phyloP scores from a whole-genome alignment of 1,140 invertebrate species.

The Bombus huntii region DNA sequence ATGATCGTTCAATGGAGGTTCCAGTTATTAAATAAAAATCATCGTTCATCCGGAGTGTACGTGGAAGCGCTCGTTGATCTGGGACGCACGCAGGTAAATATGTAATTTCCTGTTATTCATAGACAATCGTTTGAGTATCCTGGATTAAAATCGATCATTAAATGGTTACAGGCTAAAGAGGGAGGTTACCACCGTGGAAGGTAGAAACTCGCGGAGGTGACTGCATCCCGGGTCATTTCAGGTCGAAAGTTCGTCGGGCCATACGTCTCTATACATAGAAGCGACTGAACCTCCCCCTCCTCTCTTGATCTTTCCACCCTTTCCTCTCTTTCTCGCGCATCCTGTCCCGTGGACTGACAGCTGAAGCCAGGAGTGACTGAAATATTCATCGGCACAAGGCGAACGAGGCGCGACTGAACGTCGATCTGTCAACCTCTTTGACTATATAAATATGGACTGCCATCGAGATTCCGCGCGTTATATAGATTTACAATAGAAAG shows the following conservation, averaged over 20 bases:
- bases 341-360: constrained; percentile 65
- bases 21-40: background rate
- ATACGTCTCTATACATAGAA: constrained; percentile 59
- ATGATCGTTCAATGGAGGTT: background rate
- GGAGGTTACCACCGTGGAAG: constrained; percentile 12
- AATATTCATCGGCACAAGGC: constrained; percentile 68
- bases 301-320: constrained; percentile 39
- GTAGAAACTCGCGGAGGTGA: constrained; percentile 45
- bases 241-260: constrained; percentile 69
- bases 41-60: background rate
- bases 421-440: constrained; percentile 69
- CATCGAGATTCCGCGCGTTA: constrained; percentile 4
- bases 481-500: background rate
- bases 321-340: constrained; percentile 54
- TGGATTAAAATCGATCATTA: constrained; percentile 55
- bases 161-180: background rate
- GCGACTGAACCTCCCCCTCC: background rate
- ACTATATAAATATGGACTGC: constrained; percentile 51
- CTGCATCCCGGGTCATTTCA: constrained; percentile 66
- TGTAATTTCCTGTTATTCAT: constrained; percentile 57
- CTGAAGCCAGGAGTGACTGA: constrained; percentile 66
- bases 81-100: constrained; percentile 42
- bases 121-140: constrained; percentile 58
- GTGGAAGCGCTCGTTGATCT: background rate
- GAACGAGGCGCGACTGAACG: constrained; percentile 70